Evolutionary conservation across 2,888 invertebrate species (phyloP), one percentile per base, ranked within the genome.

Genomic region (Dynastes grantii): DNA sequence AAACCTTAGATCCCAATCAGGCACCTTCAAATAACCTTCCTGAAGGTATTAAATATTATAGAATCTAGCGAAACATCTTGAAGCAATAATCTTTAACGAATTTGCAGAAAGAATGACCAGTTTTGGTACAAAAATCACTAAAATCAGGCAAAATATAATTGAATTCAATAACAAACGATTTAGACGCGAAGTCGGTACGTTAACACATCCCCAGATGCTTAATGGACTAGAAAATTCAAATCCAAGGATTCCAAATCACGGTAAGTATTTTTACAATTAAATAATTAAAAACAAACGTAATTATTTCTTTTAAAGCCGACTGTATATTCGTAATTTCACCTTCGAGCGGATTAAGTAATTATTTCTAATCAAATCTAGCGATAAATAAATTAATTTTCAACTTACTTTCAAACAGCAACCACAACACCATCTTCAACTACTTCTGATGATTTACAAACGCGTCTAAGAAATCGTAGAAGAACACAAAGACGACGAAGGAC

Each of bases 391-490:
- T 61, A n/a, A 61, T 40, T 5, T 13, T 63, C n/a, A 27, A 29
- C n/a, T 37, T 13, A 58, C 22, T 63, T 76, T 45, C 11, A 27
- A 32, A 22, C 76, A 45, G 22, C 76, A 45, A 76, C 64, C 4
- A 76, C 76, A 8, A 76, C 11, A 13, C 8, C 75, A 61, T 45
- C 63, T n/a, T 49, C 76, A 22, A 76, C 76, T 37, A 37, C 37
- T 45, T 61, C 61, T 5, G 63, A 58, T 40, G 61, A 49, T 61
- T 29, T 58, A 9, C 63, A 63, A 63, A 63, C 51, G n/a, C 49
- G 27, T 1, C 13, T 51, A 68, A 49, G 68, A 13, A 51, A 49
- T 0, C 16, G 68, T 2, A 68, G 68, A 29, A 22, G 68, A 68
- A 27, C 68, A 11, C 55, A n/a, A 11, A 49, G 4, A 5, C 49